These are phyloP conservation scores for Latrodectus hesperus DNA, from an alignment of 2,888 invertebrate species.

Conservation along the genomic window DNA sequence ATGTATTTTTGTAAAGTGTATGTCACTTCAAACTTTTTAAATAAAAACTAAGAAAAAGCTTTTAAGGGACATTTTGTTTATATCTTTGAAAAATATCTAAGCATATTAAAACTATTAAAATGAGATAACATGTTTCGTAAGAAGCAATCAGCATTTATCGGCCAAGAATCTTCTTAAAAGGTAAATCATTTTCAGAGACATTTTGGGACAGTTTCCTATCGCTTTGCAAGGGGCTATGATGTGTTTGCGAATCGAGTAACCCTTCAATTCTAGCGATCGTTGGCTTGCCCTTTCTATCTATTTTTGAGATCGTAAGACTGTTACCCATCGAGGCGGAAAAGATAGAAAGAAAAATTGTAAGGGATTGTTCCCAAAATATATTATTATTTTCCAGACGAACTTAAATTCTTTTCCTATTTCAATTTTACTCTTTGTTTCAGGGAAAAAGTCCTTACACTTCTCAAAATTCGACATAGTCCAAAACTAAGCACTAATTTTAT, in stretches of 20 bases:
- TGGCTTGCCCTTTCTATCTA: constrained; percentile 49
- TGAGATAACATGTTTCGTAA: background rate
- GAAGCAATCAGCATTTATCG: background rate
- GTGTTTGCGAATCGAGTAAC: constrained; percentile 55
- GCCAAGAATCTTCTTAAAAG: too few species aligned
- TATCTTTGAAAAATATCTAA: too few species aligned
- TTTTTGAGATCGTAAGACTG: constrained; percentile 58
- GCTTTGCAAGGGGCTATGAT: constrained; percentile 50
- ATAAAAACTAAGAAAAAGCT: too few species aligned
- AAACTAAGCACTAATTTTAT: too few species aligned
- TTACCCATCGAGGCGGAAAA: constrained; percentile 37
- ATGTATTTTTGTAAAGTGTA: too few species aligned
- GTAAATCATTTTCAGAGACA: constrained; percentile 44
- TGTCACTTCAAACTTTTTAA: too few species aligned
- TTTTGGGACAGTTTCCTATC: constrained; percentile 49
- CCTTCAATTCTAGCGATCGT: constrained; percentile 33
- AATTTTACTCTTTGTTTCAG: background rate
- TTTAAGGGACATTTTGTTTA: too few species aligned
- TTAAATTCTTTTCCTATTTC: background rate
- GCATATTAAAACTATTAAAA: background rate
- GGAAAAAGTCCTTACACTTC: too few species aligned
- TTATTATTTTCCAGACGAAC: background rate
- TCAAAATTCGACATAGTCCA: too few species aligned
- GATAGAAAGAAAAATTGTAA: constrained; percentile 11
- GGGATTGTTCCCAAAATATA: constrained; percentile 44